Percentiles rank a stretch among this genome's conserved stretches.
Evolutionary conservation across 2,888 invertebrate species (phyloP).

Genomic region (Melitaea athalia): DNA sequence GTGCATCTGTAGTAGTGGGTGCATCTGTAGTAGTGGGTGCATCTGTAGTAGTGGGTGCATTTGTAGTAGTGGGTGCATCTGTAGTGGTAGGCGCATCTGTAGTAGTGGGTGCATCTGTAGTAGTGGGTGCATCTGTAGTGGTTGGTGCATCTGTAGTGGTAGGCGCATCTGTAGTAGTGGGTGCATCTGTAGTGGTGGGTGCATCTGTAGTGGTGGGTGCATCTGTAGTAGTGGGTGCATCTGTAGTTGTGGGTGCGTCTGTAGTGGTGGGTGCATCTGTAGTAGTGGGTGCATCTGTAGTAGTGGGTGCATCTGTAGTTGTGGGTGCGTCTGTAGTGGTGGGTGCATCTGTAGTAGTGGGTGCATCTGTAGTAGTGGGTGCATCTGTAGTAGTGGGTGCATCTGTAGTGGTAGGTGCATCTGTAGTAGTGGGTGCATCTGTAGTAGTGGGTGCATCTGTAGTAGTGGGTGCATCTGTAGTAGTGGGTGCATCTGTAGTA

Average conservation of each 20-base stretch:
- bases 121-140: constrained; percentile 10
- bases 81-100: background rate
- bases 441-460: background rate
- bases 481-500: no score
- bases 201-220: background rate
- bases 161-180: constrained; percentile 5
- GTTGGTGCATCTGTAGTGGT: background rate
- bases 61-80: no score
- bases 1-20: no score
- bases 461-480: no score
- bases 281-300: background rate
- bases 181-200: background rate
- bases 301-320: constrained; percentile 12
- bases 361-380: no score
- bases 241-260: background rate
- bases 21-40: no score
- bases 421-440: constrained; percentile 7
- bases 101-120: background rate
- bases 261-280: background rate
- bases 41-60: no score
- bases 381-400: no score
- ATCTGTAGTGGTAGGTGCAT: background rate
- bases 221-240: no score
- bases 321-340: background rate
- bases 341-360: no score